These are phyloP conservation scores for Coluber constrictor DNA, from an alignment of 2,797 vertebrate species.

Conservation along the genomic window DNA sequence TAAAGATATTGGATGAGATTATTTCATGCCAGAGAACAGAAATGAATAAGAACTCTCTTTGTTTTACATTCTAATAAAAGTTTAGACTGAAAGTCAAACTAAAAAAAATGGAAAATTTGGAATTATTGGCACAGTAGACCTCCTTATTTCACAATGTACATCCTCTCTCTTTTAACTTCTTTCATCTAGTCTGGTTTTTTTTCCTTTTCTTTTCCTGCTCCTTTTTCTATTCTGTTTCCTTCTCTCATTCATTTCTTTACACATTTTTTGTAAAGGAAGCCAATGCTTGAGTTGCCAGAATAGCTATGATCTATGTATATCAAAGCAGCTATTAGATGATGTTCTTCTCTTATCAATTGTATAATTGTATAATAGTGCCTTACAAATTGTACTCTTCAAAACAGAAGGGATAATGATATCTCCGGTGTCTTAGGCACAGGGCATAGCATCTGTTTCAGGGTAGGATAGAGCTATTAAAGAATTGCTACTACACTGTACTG, in stretches of 20 bases:
- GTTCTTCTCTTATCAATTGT: neutral
- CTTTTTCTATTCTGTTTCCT: rapidly evolving
- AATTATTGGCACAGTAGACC: conserved; percentile 43
- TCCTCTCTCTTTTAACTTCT: neutral
- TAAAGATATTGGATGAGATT: conserved; percentile 50
- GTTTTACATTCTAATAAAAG: conserved; percentile 69
- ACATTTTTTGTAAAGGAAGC: neutral
- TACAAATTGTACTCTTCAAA: neutral
- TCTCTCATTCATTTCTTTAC: neutral
- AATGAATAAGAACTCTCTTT: conserved; percentile 56
- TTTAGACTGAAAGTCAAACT: conserved; percentile 57
- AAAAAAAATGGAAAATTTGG: conserved; percentile 58
- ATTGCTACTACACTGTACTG: neutral
- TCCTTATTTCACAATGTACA: conserved; percentile 9
- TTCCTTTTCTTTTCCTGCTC: too few relatives aligned
- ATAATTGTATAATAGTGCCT: neutral
- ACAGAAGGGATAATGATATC: neutral
- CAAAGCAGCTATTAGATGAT: neutral
- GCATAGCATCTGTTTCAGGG: neutral
- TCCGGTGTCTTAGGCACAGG: neutral
- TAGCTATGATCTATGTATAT: neutral
- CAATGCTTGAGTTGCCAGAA: neutral
- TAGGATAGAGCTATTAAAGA: neutral
- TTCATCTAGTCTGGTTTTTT: neutral
- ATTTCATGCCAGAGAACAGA: conserved; percentile 53